Conservation (phyloP, 2,888 invertebrate species). For the Alsophila aescularia region DNA sequence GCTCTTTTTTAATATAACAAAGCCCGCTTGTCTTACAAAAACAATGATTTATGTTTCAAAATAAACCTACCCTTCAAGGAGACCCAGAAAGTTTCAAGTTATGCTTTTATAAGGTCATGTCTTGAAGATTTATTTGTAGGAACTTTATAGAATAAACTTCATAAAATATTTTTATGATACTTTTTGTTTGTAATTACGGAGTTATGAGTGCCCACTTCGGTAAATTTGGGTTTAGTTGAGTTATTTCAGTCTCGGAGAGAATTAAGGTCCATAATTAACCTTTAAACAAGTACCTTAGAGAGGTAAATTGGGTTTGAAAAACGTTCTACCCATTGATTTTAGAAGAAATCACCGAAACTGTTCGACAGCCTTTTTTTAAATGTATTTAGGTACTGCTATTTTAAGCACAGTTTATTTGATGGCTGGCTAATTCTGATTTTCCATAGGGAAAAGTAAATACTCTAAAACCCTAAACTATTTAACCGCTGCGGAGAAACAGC, state of each 20-base stretch:
- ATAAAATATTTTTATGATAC: slow-evolving; percentile 40
- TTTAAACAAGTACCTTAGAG: background rate
- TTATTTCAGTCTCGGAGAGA: slow-evolving; percentile 5
- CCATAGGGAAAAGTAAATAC: no score
- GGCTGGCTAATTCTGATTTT: no score
- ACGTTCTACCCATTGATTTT: background rate
- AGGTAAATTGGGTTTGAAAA: background rate
- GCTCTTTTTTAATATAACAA: slow-evolving; percentile 37
- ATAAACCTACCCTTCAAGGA: slow-evolving; percentile 31
- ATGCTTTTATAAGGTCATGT: slow-evolving; percentile 32
- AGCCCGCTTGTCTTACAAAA: slow-evolving; percentile 29
- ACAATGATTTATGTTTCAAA: slow-evolving; percentile 39
- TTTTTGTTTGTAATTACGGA: slow-evolving; percentile 38
- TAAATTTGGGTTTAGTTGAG: slow-evolving; percentile 16
- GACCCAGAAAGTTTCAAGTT: slow-evolving; percentile 34
- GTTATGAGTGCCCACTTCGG: slow-evolving; percentile 17
- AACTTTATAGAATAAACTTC: slow-evolving; percentile 38
- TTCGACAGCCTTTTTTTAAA: background rate
- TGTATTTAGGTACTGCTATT: background rate
- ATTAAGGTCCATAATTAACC: background rate
- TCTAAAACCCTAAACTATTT: no score
- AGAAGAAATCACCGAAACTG: background rate
- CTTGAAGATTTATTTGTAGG: slow-evolving; percentile 36
- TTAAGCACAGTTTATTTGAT: background rate
- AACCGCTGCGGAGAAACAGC: no score